A percentile compares a stretch with the other conserved stretches of the same genome.
These are phyloP conservation scores for Dryomyza anilis DNA, from an alignment of 2,888 invertebrate genomes.

Conservation along the genomic window DNA sequence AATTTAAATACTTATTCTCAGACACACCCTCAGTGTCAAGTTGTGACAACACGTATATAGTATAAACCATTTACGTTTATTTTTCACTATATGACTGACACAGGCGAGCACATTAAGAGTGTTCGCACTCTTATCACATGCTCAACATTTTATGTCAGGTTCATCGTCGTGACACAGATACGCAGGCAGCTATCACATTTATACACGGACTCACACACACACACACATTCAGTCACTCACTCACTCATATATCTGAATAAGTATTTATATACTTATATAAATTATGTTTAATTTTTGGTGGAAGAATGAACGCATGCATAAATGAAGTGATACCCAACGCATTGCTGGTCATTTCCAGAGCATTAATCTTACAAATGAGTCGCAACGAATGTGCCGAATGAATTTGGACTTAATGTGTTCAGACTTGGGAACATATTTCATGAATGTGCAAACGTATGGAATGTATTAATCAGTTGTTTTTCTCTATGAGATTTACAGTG, in stretches of 20 bases:
- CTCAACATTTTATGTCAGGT: conserved; percentile 6
- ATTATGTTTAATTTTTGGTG: background rate
- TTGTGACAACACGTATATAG: no score
- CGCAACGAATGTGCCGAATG: no score
- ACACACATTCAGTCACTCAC: background rate
- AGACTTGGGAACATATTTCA: no score
- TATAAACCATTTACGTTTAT: no score
- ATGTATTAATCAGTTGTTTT: no score
- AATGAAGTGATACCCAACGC: background rate
- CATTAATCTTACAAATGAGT: conserved; percentile 3
- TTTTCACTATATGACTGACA: no score
- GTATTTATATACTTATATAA: background rate
- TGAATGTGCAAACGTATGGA: no score
- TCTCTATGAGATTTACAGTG: no score
- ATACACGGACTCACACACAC: background rate
- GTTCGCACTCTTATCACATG: conserved; percentile 10
- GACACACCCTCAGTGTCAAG: no score
- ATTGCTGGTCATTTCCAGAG: conserved; percentile 5
- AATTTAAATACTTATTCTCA: no score
- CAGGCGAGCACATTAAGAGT: background rate
- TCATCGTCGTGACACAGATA: background rate
- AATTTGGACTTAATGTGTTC: no score
- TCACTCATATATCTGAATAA: background rate
- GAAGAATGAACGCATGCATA: background rate
- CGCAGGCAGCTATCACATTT: no score